A percentile compares a stretch with the other conserved stretches of the same genome.
Evolutionary conservation across 1,140 invertebrate genomes (phyloP).

Genomic region (Leptopilina clavipes): DNA sequence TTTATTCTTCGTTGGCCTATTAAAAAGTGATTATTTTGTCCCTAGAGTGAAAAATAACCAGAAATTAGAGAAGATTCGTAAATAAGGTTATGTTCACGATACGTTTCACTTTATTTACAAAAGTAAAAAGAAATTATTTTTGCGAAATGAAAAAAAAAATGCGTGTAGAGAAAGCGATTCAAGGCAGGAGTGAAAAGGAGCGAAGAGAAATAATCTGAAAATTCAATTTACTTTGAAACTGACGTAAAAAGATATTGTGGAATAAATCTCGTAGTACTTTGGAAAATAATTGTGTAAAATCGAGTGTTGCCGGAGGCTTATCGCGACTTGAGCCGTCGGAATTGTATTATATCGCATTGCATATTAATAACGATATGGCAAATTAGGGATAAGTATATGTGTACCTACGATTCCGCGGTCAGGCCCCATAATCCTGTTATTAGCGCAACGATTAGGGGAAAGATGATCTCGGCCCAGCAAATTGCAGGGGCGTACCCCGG

Average conservation of each 20-base stretch:
- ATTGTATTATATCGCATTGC: slow-evolving; percentile 60
- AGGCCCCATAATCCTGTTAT: slow-evolving; percentile 60
- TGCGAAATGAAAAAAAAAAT: not conserved
- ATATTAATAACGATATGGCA: slow-evolving; percentile 62
- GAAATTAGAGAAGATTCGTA: no score
- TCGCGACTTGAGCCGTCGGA: slow-evolving; percentile 48
- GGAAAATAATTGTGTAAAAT: slow-evolving; percentile 30
- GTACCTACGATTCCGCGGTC: slow-evolving; percentile 50
- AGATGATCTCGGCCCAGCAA: slow-evolving; percentile 58
- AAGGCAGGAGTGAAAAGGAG: not conserved
- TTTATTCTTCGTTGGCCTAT: no score
- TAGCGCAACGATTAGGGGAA: slow-evolving; percentile 57
- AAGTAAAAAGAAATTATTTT: no score
- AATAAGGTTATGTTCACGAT: no score
- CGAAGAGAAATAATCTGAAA: not conserved
- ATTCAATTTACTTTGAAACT: slow-evolving; percentile 5
- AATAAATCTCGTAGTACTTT: slow-evolving; percentile 31
- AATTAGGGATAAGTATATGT: slow-evolving; percentile 61
- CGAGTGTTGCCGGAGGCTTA: slow-evolving; percentile 49
- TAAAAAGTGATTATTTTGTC: no score
- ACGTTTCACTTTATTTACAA: no score
- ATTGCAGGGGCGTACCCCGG: slow-evolving; percentile 58
- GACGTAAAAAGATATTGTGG: not conserved
- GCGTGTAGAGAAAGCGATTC: not conserved
- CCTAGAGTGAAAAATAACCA: no score